These are phyloP conservation scores for Heterocephalus glaber DNA, from an alignment of 2,113 vertebrate genomes.

Conservation along the genomic window DNA sequence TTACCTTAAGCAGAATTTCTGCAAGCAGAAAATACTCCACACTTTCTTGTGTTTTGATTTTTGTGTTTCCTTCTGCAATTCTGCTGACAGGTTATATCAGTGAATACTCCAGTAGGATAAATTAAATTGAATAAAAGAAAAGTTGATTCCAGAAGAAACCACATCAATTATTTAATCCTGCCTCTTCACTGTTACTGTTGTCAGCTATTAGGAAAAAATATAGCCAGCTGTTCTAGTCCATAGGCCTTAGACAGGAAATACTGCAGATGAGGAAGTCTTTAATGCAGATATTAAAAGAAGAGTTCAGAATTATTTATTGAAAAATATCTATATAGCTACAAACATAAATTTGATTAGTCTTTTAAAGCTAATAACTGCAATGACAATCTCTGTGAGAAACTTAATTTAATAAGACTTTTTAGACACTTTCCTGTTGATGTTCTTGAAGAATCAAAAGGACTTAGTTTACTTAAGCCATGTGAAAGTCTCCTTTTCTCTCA, in stretches of 20 bases:
- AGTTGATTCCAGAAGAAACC: not conserved
- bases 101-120: not conserved
- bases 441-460: not conserved
- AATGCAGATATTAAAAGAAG: not conserved
- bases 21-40: not conserved
- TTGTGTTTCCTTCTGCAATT: slow-evolving; percentile 9
- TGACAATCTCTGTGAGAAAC: not conserved
- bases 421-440: not conserved
- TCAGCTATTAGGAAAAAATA: slow-evolving; percentile 1
- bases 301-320: not conserved
- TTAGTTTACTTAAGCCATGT: not conserved
- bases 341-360: not conserved
- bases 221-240: not conserved
- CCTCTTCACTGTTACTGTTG: not conserved
- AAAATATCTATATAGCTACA: not conserved
- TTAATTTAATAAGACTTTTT: not conserved
- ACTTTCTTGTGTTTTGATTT: not conserved
- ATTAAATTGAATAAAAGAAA: slow-evolving; percentile 31
- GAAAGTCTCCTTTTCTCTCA: not conserved
- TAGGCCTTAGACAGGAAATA: not conserved
- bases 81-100: not conserved
- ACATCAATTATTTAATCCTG: slow-evolving; percentile 65
- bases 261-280: not conserved
- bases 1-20: slow-evolving; percentile 2
- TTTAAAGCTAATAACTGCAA: not conserved